Conservation (phyloP, 2,888 invertebrate species). For the Hirtodrosophila duncani region DNA sequence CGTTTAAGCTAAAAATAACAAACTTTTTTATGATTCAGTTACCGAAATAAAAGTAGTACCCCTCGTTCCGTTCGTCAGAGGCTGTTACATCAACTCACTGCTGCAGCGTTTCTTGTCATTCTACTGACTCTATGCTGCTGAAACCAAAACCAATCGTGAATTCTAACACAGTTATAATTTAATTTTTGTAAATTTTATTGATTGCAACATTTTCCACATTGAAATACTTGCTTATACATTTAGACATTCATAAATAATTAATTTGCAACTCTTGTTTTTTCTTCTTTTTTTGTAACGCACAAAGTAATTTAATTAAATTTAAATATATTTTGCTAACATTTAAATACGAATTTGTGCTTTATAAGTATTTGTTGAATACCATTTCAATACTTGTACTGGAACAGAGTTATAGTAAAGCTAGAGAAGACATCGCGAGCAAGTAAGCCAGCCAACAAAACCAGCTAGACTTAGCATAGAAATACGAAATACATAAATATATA, state of each 20-base stretch:
- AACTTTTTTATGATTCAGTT: too few species aligned
- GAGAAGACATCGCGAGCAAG: slow-evolving; percentile 53
- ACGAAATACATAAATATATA: slow-evolving; percentile 35
- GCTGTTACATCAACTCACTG: too few species aligned
- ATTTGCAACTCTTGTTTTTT: slow-evolving; percentile 11
- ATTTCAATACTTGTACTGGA: slow-evolving; percentile 62
- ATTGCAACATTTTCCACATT: slow-evolving; percentile 40
- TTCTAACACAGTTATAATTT: neutral
- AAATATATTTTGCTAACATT: slow-evolving; percentile 49
- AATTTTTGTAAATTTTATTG: slow-evolving; percentile 26
- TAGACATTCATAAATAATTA: slow-evolving; percentile 48
- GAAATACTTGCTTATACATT: slow-evolving; percentile 31
- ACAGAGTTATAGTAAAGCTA: slow-evolving; percentile 41
- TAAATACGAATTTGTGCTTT: slow-evolving; percentile 56
- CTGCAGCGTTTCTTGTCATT: too few species aligned
- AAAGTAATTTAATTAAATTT: slow-evolving; percentile 15
- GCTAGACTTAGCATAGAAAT: slow-evolving; percentile 26
- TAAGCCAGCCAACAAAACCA: slow-evolving; percentile 22
- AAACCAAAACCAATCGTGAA: too few species aligned
- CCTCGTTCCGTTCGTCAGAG: too few species aligned
- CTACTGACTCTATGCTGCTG: too few species aligned
- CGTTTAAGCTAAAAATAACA: too few species aligned
- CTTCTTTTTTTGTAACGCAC: neutral
- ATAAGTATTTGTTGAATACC: slow-evolving; percentile 57
- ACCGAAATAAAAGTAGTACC: too few species aligned